Conservation (phyloP, 2,888 invertebrate genomes). For the Calameuta idolon region DNA sequence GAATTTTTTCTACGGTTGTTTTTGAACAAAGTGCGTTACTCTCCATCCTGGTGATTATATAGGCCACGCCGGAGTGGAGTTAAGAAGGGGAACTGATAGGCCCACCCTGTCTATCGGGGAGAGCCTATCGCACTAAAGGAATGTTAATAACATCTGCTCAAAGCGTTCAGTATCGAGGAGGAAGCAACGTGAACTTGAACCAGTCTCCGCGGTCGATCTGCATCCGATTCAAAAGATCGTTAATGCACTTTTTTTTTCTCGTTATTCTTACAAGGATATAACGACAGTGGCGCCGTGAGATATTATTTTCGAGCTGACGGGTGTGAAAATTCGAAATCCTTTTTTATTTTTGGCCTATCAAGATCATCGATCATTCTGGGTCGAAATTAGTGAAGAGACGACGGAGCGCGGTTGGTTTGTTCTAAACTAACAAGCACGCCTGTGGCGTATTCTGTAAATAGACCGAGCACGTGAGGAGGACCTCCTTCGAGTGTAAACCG, state of each 20-base stretch:
- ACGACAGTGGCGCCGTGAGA: not conserved
- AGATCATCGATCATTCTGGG: not conserved
- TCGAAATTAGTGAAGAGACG: not conserved
- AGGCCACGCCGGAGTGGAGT: not conserved
- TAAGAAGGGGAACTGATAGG: not conserved
- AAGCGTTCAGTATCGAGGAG: not conserved
- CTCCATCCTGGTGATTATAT: not conserved
- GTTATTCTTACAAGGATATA: not conserved
- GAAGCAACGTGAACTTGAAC: constrained; percentile 61
- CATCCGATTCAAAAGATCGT: not conserved
- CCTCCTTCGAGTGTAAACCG: constrained; percentile 31
- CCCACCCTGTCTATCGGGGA: not conserved
- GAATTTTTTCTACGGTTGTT: not conserved
- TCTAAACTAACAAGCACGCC: constrained; percentile 2
- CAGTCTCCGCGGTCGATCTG: constrained; percentile 40
- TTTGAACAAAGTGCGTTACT: not conserved
- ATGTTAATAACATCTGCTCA: not conserved
- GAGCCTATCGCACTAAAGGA: not conserved
- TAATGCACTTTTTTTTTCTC: not conserved
- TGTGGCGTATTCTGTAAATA: constrained; percentile 28
- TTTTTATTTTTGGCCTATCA: not conserved
- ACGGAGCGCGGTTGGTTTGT: not conserved
- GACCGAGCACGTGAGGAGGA: constrained; percentile 22
- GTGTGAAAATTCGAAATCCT: not conserved
- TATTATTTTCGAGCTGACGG: not conserved